These are phyloP conservation scores for Uloborus plumipes DNA, from an alignment of 2,888 invertebrate genomes.

Conservation along the genomic window DNA sequence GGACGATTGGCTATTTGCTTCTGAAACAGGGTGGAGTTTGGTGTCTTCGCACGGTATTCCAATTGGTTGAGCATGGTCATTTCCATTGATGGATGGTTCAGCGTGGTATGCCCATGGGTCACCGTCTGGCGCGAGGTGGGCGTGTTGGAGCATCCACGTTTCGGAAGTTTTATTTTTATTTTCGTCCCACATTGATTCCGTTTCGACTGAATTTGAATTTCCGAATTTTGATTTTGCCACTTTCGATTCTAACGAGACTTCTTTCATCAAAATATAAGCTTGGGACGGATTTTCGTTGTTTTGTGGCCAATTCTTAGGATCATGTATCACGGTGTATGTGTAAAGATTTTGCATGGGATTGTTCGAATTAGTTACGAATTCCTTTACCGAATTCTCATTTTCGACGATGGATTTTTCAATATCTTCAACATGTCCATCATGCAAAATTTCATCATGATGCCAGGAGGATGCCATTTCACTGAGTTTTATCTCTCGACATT, in stretches of 20 bases:
- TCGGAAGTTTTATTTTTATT: constrained; percentile 46
- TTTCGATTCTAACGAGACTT: background rate
- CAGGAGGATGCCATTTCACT: constrained; percentile 5
- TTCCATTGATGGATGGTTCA: constrained; percentile 30
- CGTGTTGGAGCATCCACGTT: constrained; percentile 16
- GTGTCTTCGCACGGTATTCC: constrained; percentile 3
- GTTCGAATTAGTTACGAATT: background rate
- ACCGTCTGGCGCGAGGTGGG: constrained; percentile 48
- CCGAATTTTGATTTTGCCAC: background rate
- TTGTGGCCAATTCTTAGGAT: constrained; percentile 8
- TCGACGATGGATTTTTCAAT: background rate
- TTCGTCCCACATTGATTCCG: constrained; percentile 28
- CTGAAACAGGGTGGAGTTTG: constrained; percentile 20
- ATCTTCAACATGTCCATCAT: background rate
- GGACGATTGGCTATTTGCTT: constrained; percentile 28
- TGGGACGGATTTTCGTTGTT: background rate
- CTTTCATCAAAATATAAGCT: constrained; percentile 8
- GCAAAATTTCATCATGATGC: background rate
- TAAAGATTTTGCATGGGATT: background rate
- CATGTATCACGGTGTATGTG: constrained; percentile 8
- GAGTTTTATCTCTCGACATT: constrained; percentile 5
- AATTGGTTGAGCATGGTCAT: constrained; percentile 40
- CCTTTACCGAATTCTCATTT: constrained; percentile 11
- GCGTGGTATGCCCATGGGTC: constrained; percentile 54
- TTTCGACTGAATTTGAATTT: constrained; percentile 8